Conservation (phyloP, 2,888 invertebrate genomes). For the Salpingus planirostris region DNA sequence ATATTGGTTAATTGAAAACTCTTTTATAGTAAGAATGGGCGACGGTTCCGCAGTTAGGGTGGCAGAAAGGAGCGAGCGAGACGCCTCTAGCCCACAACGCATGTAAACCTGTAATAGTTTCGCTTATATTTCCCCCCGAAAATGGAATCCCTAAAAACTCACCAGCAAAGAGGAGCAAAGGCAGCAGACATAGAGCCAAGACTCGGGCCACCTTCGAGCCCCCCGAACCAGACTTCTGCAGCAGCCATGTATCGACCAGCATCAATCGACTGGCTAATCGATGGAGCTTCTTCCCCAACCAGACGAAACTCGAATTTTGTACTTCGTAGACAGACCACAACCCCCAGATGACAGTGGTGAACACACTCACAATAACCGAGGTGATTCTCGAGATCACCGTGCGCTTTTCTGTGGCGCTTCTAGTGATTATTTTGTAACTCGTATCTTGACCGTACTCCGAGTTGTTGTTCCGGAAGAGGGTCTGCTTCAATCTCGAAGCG, state of each 20-base stretch:
- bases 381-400: slow-evolving; percentile 8
- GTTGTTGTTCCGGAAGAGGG: slow-evolving; percentile 21
- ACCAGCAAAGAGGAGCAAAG: slow-evolving; percentile 50
- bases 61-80: slow-evolving; percentile 40
- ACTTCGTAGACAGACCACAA: slow-evolving; percentile 22
- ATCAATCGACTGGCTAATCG: slow-evolving; percentile 33
- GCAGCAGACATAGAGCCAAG: slow-evolving; percentile 42
- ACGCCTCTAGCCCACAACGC: slow-evolving; percentile 37
- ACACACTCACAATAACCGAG: slow-evolving; percentile 17
- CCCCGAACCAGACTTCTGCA: slow-evolving; percentile 23
- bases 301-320: slow-evolving; percentile 22
- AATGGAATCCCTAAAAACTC: slow-evolving; percentile 32
- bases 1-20: no score
- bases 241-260: slow-evolving; percentile 38
- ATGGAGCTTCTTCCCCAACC: slow-evolving; percentile 30
- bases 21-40: no score
- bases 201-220: slow-evolving; percentile 23
- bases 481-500: slow-evolving; percentile 8
- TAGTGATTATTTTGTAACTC: slow-evolving; percentile 8
- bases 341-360: slow-evolving; percentile 18
- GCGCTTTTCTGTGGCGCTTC: slow-evolving; percentile 1
- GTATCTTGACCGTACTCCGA: slow-evolving; percentile 11
- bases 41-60: slow-evolving; percentile 41
- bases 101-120: slow-evolving; percentile 39
- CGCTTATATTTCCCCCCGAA: background rate